Evolutionary conservation across 2,797 vertebrate genomes (phyloP), one percentile per base, ranked within the genome.

Genomic region (Sarcoramphus papa): DNA sequence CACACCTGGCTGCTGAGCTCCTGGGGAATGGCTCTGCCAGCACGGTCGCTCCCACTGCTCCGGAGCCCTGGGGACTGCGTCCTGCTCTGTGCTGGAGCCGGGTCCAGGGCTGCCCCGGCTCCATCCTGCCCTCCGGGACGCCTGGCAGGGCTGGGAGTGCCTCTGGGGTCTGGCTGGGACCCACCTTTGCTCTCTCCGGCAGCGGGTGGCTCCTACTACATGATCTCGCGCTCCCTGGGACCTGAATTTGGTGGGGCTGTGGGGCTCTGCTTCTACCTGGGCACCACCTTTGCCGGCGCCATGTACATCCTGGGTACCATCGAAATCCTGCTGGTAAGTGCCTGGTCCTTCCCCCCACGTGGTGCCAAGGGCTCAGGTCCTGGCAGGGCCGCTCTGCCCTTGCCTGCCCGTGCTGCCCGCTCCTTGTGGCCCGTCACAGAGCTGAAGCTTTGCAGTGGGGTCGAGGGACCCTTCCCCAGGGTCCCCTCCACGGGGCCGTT

Each of bases 271-370:
- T 99, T 99, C 98, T 99, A 99, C 97, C 98, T 99, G 97, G 99
- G 99, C 97, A 99, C 99, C 92, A 99, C 99, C 57, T 99, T 98
- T 77, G 99, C 99, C 0, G 99, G 99, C 62, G 99, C 99, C 97
- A 99, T 99, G 99, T 99, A 99, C 97, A 99, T 99, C 98, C 97
- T 99, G 97, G 99, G 99, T 78, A 99, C 99, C 97, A 99, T 99
- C 1, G 99, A 99, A 98, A 99, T 99, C 96, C 98, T 99, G 80
- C 98, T 99, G 99, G 99, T 99, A 97, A 96, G 99, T 98, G 54
- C 28, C 40, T 30, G 27, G 3, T 37, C 53, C 62, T 81, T 88
- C 25, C n/a, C 43, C 12, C 18, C 2, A 1, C 3, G 1, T 1
- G 0, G 10, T 48, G 33, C 48, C 4, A 2, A 31, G 87, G 54